Conservation (phyloP, 2,888 invertebrate genomes). For the Sesia bembeciformis region DNA sequence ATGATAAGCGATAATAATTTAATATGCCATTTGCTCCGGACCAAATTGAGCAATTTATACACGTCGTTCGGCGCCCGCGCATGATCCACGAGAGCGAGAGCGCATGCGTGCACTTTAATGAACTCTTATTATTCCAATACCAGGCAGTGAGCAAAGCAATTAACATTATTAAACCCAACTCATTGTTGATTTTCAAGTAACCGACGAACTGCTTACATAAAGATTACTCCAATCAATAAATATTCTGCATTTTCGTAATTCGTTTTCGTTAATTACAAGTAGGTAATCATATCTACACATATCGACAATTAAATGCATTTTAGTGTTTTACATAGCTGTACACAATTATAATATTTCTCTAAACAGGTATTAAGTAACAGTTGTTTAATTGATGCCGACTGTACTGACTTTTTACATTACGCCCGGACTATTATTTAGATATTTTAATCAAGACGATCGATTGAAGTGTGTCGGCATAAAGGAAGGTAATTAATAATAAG, state of each 20-base stretch:
- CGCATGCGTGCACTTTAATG: constrained; percentile 28
- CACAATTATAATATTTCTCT: no score
- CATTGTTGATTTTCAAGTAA: constrained; percentile 8
- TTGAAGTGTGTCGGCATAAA: constrained; percentile 59
- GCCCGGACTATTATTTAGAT: constrained; percentile 60
- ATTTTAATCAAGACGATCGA: constrained; percentile 70
- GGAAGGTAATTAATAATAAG: constrained; percentile 70
- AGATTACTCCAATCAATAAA: no score
- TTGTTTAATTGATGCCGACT: constrained; percentile 26
- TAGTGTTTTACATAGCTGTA: no score
- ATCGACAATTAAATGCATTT: no score
- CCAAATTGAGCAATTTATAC: constrained; percentile 68
- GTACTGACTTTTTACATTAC: constrained; percentile 38
- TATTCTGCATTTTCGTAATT: no score
- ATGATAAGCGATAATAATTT: constrained; percentile 52
- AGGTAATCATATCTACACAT: no score
- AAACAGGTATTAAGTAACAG: no score
- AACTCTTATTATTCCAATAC: constrained; percentile 24
- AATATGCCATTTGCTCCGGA: constrained; percentile 52
- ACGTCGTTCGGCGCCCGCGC: constrained; percentile 27
- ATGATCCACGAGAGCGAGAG: constrained; percentile 6
- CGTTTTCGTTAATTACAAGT: no score
- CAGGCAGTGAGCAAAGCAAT: constrained; percentile 31
- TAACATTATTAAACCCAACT: constrained; percentile 22
- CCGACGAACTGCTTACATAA: no score